Percentiles rank a stretch among this genome's conserved stretches.
Conservation (phyloP, 2,113 vertebrate species). For the Otocyon megalotis region DNA sequence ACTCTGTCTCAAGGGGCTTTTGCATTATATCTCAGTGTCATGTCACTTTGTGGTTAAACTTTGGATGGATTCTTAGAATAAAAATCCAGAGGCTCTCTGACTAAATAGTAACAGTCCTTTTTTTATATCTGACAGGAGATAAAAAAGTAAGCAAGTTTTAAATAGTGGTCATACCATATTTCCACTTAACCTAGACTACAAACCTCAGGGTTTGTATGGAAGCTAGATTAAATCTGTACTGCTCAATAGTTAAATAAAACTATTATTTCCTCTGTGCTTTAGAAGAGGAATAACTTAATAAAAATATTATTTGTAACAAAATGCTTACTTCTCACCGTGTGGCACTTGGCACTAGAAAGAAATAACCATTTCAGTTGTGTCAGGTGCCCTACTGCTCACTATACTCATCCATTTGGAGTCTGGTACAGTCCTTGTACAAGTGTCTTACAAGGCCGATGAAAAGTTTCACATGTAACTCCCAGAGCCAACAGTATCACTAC, state of each 20-base stretch:
- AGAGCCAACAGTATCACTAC: background rate
- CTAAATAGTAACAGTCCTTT: background rate
- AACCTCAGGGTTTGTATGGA: background rate
- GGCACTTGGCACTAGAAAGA: background rate
- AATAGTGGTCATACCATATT: background rate
- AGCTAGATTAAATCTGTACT: background rate
- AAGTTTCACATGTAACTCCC: background rate
- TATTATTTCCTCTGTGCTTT: background rate
- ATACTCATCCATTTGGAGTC: background rate
- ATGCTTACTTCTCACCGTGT: background rate
- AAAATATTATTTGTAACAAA: background rate
- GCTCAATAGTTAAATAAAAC: slow-evolving; percentile 6
- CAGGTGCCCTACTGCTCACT: background rate
- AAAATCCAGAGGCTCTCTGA: background rate
- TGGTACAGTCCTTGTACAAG: background rate
- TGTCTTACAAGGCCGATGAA: background rate
- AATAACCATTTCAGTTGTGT: background rate
- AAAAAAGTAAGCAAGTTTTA: slow-evolving; percentile 5
- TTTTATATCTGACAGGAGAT: background rate
- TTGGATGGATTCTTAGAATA: background rate
- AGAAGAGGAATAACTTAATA: background rate
- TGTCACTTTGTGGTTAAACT: background rate
- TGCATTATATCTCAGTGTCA: background rate
- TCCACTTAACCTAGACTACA: background rate
- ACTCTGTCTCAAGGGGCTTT: background rate